Base-by-base conservation (phyloP, 2,888 invertebrate species). In the Temnothorax unifasciatus region DNA sequence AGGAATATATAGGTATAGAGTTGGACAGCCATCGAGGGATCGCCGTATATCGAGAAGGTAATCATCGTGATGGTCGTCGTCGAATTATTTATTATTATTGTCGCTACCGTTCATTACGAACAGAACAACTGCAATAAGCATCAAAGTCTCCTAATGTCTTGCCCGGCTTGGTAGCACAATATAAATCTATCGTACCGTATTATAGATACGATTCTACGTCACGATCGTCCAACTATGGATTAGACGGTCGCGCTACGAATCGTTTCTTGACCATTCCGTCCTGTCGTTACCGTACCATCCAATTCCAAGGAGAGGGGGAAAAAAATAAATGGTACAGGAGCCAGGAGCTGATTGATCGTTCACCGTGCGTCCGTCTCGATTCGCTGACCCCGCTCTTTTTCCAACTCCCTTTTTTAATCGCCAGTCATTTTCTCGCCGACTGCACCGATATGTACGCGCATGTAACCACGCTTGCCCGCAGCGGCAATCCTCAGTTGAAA, bases 291-390 rank as follows among this genome's bases (percentile, higher is more conserved):
- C 61, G 54, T 64, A 69, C 47, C 57, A 83, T 85, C 82, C 59
- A 85, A 79, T 81, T 38, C 75, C 76, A 59, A 71, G 69, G 73
- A 86, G 59, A 75, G 52, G 34, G 25, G 64, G 64, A 75, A 85
- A 89, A 87, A 91, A 92, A 90, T 87, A 89, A 91, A 92, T 90
- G 89, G 87, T 87, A 85, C 84, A 83, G 81, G 86, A 85, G 59
- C 85, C 84, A 83, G 81, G 86, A 85, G 57, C 85, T 89, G 91
- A 91, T 90, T 90, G 91, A 91, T 91, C 88, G 90, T 29, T 69
- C 63, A 61, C 54, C 68, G 15, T 34, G 66, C 57, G 52, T 61
- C 66, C 44, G 63, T 64, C 44, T 75, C 52, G 75, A 63, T 68
- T 59, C 81, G 59, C 74, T 71, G 74, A 85, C 61, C 74, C 57